These are phyloP conservation scores for Clarias magur DNA, from an alignment of 2,113 vertebrate genomes.

Conservation along the genomic window DNA sequence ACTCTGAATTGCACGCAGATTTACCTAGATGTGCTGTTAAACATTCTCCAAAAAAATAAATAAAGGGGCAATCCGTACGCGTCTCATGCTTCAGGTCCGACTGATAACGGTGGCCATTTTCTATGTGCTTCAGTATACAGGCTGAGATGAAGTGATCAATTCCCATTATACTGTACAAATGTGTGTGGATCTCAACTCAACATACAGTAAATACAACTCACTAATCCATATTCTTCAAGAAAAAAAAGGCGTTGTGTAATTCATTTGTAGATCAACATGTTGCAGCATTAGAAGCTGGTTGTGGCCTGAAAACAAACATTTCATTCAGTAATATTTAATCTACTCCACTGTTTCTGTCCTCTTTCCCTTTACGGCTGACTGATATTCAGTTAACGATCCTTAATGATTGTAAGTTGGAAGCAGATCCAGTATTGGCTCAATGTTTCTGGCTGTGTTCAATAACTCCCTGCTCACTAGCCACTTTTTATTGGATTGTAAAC, in stretches of 20 bases:
- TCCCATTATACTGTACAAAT: constrained; percentile 59
- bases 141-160: constrained; percentile 63
- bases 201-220: constrained; percentile 20
- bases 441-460: constrained; percentile 17
- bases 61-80: neutral
- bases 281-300: neutral
- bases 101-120: constrained; percentile 56
- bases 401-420: constrained; percentile 8
- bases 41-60: neutral
- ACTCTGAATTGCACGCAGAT: neutral
- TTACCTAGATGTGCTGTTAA: neutral
- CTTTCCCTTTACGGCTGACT: neutral
- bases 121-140: constrained; percentile 49
- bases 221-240: neutral
- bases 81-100: constrained; percentile 53
- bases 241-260: neutral
- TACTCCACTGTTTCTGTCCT: neutral
- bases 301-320: neutral
- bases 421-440: neutral
- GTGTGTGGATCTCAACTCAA: constrained; percentile 56
- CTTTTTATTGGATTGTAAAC: neutral
- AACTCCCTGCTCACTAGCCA: neutral
- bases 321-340: neutral
- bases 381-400: constrained; percentile 8
- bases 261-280: constrained; percentile 18